Base-by-base conservation (phyloP, 2,888 invertebrate genomes). In the Anoncus sp. region DNA sequence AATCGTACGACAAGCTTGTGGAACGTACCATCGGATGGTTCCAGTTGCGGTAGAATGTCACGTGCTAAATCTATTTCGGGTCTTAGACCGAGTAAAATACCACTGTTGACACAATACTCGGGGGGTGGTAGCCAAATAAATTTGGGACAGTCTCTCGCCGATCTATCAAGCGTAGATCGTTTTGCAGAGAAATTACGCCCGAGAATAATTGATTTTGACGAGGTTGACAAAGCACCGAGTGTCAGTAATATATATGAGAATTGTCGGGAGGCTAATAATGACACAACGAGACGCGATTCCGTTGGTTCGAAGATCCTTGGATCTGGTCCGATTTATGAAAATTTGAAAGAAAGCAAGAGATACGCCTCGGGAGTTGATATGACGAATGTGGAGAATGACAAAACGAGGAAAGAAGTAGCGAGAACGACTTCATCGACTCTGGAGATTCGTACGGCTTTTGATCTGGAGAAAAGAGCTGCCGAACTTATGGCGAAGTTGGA, bases 131-230 rank as follows among this genome's bases (percentile, higher is more conserved):
- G 69, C 6, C 79, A 79, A 65, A 75, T 65, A 4, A 80, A 82
- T 3, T 55, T 87, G 43, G 90, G 89, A 40, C 86, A 87, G 70
- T 90, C 90, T 89, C 88, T 91, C 84, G 87, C 86, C 84, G 90
- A 91, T 89, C 89, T 91, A 87, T 85, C 86, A 22, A 79, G 81
- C 51, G 88, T 88, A 88, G 90, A 90, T 89, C 89, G 88, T 6
- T 80, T 77, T 77, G 85, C 57, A 75, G 90, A 89, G 88, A 72
- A 76, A 57, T 66, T 43, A 12, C 65, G 75, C 14, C 79, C 76
- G 9, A 81, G 66, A 14, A 76, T 83, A 55, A 77, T 82, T 35
- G 85, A 83, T 24, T 67, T 84, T 4, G 89, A 89, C 76, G 88
- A 88, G 78, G 85, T 89, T 18, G 90, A 90, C 65, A 81, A 87